A percentile compares a stretch with the other conserved stretches of the same genome.
Evolutionary conservation across 2,113 vertebrate genomes (phyloP).

Genomic region (Synchiropus splendidus): DNA sequence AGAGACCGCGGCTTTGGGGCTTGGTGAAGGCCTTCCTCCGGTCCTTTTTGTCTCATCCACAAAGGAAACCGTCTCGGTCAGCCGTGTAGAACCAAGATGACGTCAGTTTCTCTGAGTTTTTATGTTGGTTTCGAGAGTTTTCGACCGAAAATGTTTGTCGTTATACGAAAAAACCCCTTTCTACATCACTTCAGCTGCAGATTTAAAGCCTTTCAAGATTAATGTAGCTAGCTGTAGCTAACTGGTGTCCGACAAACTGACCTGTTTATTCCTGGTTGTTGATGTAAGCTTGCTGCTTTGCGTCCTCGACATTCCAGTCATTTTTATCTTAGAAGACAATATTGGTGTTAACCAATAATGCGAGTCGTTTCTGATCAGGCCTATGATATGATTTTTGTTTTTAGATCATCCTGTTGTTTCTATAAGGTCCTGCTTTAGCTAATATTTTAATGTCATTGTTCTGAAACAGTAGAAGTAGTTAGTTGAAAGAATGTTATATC

Average conservation of each 20-base stretch:
- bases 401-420: too few relatives aligned
- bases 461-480: too few relatives aligned
- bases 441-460: too few relatives aligned
- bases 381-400: too few relatives aligned
- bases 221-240: constrained; percentile 44
- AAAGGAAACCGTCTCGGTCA: constrained; percentile 45
- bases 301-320: not conserved
- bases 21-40: constrained; percentile 51
- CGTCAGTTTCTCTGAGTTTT: constrained; percentile 47
- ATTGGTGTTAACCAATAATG: too few relatives aligned
- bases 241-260: constrained; percentile 29
- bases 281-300: constrained; percentile 1
- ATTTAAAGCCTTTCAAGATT: constrained; percentile 20
- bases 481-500: too few relatives aligned
- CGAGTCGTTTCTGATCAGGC: too few relatives aligned
- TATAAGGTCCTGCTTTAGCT: too few relatives aligned
- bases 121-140: constrained; percentile 9
- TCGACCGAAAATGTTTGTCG: accelerated
- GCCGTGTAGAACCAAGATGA: constrained; percentile 31
- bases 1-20: constrained; percentile 51
- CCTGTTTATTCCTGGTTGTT: constrained; percentile 25
- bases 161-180: not conserved
- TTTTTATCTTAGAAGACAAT: too few relatives aligned
- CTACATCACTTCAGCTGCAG: not conserved
- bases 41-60: constrained; percentile 50